Evolutionary conservation across 2,888 invertebrate genomes (phyloP), one percentile per base, ranked within the genome.

Genomic region (Apotomis capreana): DNA sequence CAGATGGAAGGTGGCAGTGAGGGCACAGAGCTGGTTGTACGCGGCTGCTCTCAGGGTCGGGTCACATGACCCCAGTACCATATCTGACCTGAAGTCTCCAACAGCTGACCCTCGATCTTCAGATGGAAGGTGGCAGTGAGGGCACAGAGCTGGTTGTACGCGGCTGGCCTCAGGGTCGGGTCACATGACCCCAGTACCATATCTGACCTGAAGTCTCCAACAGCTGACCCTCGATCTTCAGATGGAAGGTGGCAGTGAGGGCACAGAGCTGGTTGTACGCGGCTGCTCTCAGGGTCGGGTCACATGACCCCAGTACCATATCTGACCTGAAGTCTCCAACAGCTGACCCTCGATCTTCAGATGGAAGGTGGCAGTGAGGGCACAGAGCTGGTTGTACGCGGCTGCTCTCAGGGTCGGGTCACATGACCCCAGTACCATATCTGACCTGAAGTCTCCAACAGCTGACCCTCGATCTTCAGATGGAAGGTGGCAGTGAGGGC

Each of bases 231-330:
- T 99, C 99, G 76, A 99, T 99, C 94, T 98, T 87, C 98, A 15
- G 15, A 15, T 15, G 15, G 15, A 15, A 15, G 15, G 15, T 0
- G 99, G 99, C 98, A 0, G 99, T 99, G 73, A 99, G 93, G 0
- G 99, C 99, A 84, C 99, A 99, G 26, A 99, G 95, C 83, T 98
- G 96, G 93, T 99, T 99, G 91, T 99, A 99, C 0, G 99, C 99
- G 4, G 99, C 99, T 0, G 98, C 99, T 59, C 99, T 94, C 52
- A 99, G 91, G 91, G 97, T 98, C 0, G 99, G 99, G 93, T 99
- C 99, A 10, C 98, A 97, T 0, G 98, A 98, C 0, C 99, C 99
- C 69, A 99, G 94, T 40, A 40, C 40, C 26, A 40, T 6, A 40
- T 40, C 52, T 63, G 15, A 95, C 97, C 98, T 78, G 98, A 97